Evolutionary conservation across 37 sponge, comb jelly and placozoan species (phyloP).

Genomic region (Lycopodina hypogea): DNA sequence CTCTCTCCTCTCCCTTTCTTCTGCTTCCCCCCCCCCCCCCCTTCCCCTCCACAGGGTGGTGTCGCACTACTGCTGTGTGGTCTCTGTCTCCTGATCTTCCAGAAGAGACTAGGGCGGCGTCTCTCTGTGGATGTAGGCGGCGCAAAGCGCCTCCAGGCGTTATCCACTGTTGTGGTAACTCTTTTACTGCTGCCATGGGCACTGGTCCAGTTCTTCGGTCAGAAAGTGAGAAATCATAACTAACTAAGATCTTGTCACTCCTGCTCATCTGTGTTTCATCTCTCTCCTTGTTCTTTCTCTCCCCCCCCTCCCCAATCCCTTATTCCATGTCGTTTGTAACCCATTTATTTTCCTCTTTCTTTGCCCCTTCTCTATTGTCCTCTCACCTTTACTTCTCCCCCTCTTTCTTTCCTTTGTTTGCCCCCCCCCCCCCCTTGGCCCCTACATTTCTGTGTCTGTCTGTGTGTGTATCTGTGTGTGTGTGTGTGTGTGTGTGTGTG

Average conservation of each 20-base stretch:
- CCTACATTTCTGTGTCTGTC: neutral
- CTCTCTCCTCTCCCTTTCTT: neutral
- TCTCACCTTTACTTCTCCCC: too few relatives aligned
- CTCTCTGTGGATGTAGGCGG: slow-evolving; percentile 87
- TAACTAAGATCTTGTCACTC: neutral
- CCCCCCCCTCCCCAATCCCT: neutral
- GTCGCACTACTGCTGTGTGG: slow-evolving; percentile 72
- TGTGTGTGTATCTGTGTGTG: too few relatives aligned
- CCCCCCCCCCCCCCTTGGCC: neutral
- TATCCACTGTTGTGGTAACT: slow-evolving; percentile 45
- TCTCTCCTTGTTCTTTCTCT: neutral
- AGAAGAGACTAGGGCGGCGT: slow-evolving; percentile 54
- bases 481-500: neutral
- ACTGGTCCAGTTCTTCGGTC: slow-evolving; percentile 48
- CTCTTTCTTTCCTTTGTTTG: neutral
- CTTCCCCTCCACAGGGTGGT: slow-evolving; percentile 54
- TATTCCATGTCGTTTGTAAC: too few relatives aligned
- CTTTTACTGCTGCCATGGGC: slow-evolving; percentile 69
- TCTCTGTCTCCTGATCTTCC: slow-evolving; percentile 49
- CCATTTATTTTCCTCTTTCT: neutral
- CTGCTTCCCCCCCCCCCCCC: neutral
- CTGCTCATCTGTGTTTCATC: neutral
- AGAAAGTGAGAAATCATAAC: neutral
- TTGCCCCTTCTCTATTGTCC: neutral
- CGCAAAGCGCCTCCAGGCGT: slow-evolving; percentile 76